Evolutionary conservation across 2,797 vertebrate genomes (phyloP).

Genomic region (Prunella strophiata): DNA sequence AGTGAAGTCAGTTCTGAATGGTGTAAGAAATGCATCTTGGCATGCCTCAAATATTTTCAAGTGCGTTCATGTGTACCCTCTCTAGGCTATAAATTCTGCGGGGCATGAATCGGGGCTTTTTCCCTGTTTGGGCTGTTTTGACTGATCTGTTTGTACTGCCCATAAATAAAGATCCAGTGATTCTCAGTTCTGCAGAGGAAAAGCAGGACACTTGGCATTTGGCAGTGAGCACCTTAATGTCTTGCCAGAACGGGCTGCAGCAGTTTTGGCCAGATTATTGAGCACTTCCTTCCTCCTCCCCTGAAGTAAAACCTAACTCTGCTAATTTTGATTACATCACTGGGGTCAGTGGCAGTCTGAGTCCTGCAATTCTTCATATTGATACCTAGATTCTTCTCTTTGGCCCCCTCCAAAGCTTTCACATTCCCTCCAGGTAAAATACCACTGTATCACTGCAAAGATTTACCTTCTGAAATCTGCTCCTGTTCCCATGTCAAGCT

Average conservation of each 20-base stretch:
- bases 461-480: not conserved
- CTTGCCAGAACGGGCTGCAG: not conserved
- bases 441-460: not conserved
- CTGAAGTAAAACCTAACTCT: not conserved
- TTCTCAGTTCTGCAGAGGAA: not conserved
- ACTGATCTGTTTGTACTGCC: not conserved
- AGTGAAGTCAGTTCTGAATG: not conserved
- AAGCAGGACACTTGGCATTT: not conserved
- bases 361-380: not conserved
- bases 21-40: conserved; percentile 34
- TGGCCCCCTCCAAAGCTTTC: not conserved
- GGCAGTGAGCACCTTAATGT: not conserved
- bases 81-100: not conserved
- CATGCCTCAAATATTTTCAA: not conserved
- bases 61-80: not conserved
- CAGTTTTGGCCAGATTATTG: not conserved
- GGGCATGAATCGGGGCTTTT: not conserved
- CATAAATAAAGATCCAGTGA: not conserved
- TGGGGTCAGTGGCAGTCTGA: not conserved
- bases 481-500: not conserved
- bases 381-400: not conserved
- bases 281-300: not conserved
- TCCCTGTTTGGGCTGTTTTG: not conserved
- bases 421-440: not conserved
- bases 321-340: not conserved